Base-by-base conservation (phyloP, 2,797 vertebrate genomes). In the Hydrolagus colliei region DNA sequence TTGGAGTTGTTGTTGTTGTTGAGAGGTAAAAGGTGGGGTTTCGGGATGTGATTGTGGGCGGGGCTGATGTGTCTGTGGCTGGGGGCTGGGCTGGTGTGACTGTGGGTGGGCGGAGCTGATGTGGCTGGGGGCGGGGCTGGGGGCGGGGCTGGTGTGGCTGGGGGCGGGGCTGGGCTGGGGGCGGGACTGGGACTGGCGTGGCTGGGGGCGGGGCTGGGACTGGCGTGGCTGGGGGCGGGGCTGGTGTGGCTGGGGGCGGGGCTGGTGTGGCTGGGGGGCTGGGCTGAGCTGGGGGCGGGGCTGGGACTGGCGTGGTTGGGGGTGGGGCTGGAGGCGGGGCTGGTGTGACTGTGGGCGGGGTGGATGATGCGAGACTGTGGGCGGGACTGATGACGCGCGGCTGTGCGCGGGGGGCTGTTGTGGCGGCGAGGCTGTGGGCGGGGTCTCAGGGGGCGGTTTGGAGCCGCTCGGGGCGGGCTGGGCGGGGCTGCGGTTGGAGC, bases 391-490 rank as follows among this genome's bases (percentile, higher is more conserved):
- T 6, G 74, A 18, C 2, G 5, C 0, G 9, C 1, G 16, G 41
- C 16, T 59, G 74, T n/a, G 72, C 20, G 41, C 3, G 41, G 3
- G 1, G 41, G 41, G 41, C 41, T 52, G 18, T 20, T 63, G 78
- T 67, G 11, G 85, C 4, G 2, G n/a, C n/a, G 86, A 80, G 59
- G 68, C 78, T 77, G 73, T 84, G 85, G 86, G 77, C 86, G 65
- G 85, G 67, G 14, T 22, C 18, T 87, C 79, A 72, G 35, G 12
- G 52, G 10, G 62, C 63, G 7, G 4, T 63, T 88, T 75, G 74
- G 84, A 82, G 87, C 87, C 62, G 59, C 65, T 32, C 9, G 67
- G 13, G 68, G 72, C 0, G 27, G 27, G 27, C 9, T 52, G 13
- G 68, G 72, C 0, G 27, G 27, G 27, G 87, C 79, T 85, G 75